These are phyloP conservation scores for Menidia menidia DNA, from an alignment of 2,797 vertebrate species.

Conservation along the genomic window DNA sequence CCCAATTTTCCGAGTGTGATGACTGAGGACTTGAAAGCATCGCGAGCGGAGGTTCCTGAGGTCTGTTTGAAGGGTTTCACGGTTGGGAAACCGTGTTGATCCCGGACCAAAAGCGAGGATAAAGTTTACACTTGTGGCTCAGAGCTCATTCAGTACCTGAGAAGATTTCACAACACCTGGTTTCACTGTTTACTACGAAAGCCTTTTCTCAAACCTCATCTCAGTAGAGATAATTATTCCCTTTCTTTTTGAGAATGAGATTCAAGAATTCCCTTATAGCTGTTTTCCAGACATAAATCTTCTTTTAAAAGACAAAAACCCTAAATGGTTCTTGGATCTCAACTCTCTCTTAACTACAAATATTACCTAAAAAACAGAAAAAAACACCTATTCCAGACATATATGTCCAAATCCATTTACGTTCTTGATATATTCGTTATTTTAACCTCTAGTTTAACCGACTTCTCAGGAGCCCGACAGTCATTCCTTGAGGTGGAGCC, in stretches of 20 bases:
- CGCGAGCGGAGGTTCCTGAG: constrained; percentile 45
- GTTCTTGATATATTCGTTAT: constrained; percentile 25
- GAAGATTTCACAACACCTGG: constrained; percentile 32
- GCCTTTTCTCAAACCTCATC: not conserved
- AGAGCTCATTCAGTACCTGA: constrained; percentile 37
- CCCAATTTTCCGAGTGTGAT: constrained; percentile 14
- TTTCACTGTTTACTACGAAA: constrained; percentile 15
- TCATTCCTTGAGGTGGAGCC: constrained; percentile 28
- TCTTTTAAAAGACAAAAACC: not conserved
- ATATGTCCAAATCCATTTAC: not conserved
- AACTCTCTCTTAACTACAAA: too few relatives aligned
- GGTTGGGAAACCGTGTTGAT: constrained; percentile 55
- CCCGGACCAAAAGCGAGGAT: constrained; percentile 40
- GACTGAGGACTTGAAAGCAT: constrained; percentile 13
- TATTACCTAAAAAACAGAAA: not conserved
- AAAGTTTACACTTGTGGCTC: constrained; percentile 50
- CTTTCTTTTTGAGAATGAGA: not conserved
- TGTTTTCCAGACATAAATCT: not conserved
- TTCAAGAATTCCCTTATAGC: not conserved
- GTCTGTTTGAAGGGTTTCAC: constrained; percentile 28
- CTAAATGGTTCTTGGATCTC: too few relatives aligned
- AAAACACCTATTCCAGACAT: not conserved
- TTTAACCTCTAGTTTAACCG: constrained; percentile 16
- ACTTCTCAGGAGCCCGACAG: constrained; percentile 26
- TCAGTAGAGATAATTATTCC: not conserved